Evolutionary conservation across 2,888 invertebrate species (phyloP).

Genomic region (Halocaridina rubra): DNA sequence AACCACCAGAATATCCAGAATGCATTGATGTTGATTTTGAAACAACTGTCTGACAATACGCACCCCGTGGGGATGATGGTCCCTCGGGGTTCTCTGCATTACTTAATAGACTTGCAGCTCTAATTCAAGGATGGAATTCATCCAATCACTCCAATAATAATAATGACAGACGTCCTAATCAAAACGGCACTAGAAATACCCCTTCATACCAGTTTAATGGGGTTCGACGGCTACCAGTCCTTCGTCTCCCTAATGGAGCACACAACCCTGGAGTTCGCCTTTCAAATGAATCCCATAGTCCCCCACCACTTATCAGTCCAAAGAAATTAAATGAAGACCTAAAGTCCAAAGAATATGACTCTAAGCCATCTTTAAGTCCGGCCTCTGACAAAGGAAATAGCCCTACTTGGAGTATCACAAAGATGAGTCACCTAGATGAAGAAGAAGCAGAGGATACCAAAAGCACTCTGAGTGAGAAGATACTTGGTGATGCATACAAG

Average conservation of each 20-base stretch:
- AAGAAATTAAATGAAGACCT: slow-evolving; percentile 26
- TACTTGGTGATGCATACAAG: slow-evolving; percentile 31
- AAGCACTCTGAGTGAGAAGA: slow-evolving; percentile 35
- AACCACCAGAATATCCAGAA: slow-evolving; percentile 60
- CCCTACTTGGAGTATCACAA: slow-evolving; percentile 46
- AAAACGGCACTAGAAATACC: slow-evolving; percentile 18
- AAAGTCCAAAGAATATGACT: slow-evolving; percentile 13
- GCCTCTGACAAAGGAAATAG: slow-evolving; percentile 50
- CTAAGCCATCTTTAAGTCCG: slow-evolving; percentile 33
- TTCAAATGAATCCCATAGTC: slow-evolving; percentile 60
- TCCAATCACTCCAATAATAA: background rate
- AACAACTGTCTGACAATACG: slow-evolving; percentile 64
- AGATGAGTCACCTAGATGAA: slow-evolving; percentile 42
- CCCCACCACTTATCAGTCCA: slow-evolving; percentile 58
- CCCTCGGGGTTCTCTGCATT: slow-evolving; percentile 61
- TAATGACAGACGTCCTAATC: slow-evolving; percentile 7
- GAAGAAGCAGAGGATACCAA: slow-evolving; percentile 42
- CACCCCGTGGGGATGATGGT: slow-evolving; percentile 56
- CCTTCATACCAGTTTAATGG: slow-evolving; percentile 33
- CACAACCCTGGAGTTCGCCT: slow-evolving; percentile 59
- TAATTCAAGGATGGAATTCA: slow-evolving; percentile 50
- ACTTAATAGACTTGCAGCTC: slow-evolving; percentile 44
- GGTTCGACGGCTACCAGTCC: slow-evolving; percentile 42
- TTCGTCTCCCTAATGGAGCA: slow-evolving; percentile 46
- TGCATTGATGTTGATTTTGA: slow-evolving; percentile 63